phyloP scores from a whole-genome alignment of 2,888 invertebrate species.

The Acronicta aceris region DNA sequence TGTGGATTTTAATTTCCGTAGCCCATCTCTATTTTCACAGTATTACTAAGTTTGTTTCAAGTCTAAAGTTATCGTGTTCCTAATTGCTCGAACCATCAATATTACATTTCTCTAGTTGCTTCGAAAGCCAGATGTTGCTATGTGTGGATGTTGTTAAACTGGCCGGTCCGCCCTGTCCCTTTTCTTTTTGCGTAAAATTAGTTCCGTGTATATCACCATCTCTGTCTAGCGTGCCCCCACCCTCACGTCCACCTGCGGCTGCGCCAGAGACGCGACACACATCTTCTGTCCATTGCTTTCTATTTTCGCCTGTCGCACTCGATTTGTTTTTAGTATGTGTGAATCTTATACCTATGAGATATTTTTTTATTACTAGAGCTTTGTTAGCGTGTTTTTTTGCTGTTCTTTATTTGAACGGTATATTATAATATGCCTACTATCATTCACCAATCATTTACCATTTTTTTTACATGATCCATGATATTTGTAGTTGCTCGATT shows the following conservation, averaged over 20 bases:
- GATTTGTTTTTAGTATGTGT: slow-evolving; percentile 70
- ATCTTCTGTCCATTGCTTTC: slow-evolving; percentile 87
- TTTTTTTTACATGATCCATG: not conserved
- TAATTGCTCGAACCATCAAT: slow-evolving; percentile 73
- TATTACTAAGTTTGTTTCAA: slow-evolving; percentile 37
- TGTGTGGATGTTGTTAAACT: slow-evolving; percentile 76
- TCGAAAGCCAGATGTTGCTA: slow-evolving; percentile 79
- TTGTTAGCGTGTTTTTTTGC: slow-evolving; percentile 39
- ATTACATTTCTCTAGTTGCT: slow-evolving; percentile 78
- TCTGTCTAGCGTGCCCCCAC: slow-evolving; percentile 71
- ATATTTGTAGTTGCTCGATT: slow-evolving; percentile 9
- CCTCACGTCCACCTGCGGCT: slow-evolving; percentile 76
- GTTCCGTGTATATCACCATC: slow-evolving; percentile 71
- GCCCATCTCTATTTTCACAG: slow-evolving; percentile 19
- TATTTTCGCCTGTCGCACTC: slow-evolving; percentile 85
- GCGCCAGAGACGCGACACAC: slow-evolving; percentile 83
- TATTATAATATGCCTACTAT: slow-evolving; percentile 9
- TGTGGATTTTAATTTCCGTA: slow-evolving; percentile 20
- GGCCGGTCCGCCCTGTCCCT: slow-evolving; percentile 75
- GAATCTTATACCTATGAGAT: slow-evolving; percentile 62
- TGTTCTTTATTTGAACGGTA: slow-evolving; percentile 10
- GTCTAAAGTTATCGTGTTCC: slow-evolving; percentile 69
- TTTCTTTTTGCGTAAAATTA: slow-evolving; percentile 73
- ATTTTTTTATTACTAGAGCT: slow-evolving; percentile 59
- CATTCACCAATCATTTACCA: slow-evolving; percentile 6